Conservation (phyloP, 1,140 invertebrate genomes). For the Drosophila athabasca region DNA sequence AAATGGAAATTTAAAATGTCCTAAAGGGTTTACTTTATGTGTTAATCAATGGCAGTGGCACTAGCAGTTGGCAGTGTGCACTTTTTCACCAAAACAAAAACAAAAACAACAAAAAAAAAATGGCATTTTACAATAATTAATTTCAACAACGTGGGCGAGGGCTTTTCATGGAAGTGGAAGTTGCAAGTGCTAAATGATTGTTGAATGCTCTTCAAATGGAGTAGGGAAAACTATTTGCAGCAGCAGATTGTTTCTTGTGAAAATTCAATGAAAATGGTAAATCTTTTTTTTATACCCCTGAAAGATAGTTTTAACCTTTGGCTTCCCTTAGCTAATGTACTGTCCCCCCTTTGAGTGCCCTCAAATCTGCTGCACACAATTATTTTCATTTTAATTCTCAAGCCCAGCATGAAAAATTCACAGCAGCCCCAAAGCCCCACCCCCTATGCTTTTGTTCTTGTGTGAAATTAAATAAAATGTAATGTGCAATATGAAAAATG, state of each 20-base stretch:
- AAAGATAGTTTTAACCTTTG: neutral
- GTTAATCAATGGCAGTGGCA: constrained; percentile 40
- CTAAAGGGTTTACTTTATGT: neutral
- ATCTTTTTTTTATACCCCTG: no score
- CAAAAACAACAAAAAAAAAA: neutral
- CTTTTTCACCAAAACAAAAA: constrained; percentile 19
- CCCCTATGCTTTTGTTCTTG: constrained; percentile 13
- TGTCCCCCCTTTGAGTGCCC: no score
- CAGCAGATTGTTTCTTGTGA: no score
- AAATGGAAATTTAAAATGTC: constrained; percentile 22
- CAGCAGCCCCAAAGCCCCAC: neutral
- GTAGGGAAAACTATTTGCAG: neutral
- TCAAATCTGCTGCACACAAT: neutral
- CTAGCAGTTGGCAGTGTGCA: constrained; percentile 3
- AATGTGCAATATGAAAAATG: constrained; percentile 43
- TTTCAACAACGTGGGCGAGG: constrained; percentile 32
- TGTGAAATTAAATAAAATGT: constrained; percentile 14
- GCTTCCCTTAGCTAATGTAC: no score
- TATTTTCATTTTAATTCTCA: constrained; percentile 4
- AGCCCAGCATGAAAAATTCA: no score
- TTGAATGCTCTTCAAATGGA: constrained; percentile 7
- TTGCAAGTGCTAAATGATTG: neutral
- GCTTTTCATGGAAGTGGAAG: neutral
- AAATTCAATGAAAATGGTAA: no score
- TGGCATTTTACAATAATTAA: constrained; percentile 54